Conservation (phyloP, 2,888 invertebrate species). For the Digitonthophagus gazella region DNA sequence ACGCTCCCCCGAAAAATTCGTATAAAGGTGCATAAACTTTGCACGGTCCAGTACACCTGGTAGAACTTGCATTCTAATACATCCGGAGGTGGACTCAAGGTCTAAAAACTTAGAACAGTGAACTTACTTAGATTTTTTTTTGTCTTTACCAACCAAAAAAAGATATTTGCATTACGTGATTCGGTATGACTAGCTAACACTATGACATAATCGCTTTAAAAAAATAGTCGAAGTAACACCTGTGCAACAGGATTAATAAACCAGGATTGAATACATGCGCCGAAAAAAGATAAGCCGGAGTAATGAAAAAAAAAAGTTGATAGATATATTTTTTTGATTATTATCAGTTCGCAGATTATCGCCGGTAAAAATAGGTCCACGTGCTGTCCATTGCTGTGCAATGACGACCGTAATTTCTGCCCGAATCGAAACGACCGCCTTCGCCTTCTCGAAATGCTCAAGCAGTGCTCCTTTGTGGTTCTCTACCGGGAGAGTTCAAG, state of each 20-base stretch:
- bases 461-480: background rate
- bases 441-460: background rate
- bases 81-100: background rate
- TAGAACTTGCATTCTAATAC: background rate
- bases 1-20: constrained; percentile 8
- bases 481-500: background rate
- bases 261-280: background rate
- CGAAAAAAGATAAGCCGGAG: background rate
- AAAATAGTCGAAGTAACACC: background rate
- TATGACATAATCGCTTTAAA: background rate
- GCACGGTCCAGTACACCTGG: constrained; percentile 10
- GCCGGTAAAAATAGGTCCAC: background rate
- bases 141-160: background rate
- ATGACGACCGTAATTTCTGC: background rate
- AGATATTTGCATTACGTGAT: background rate
- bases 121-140: background rate
- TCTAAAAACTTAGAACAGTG: background rate
- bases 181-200: too few species aligned
- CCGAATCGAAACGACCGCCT: background rate
- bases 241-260: background rate
- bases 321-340: background rate
- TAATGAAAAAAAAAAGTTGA: background rate
- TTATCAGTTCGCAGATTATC: background rate
- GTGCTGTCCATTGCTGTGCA: too few species aligned
- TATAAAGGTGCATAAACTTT: constrained; percentile 17